Base-by-base conservation (phyloP, 2,888 invertebrate species). In the Oxystoma pomonae region DNA sequence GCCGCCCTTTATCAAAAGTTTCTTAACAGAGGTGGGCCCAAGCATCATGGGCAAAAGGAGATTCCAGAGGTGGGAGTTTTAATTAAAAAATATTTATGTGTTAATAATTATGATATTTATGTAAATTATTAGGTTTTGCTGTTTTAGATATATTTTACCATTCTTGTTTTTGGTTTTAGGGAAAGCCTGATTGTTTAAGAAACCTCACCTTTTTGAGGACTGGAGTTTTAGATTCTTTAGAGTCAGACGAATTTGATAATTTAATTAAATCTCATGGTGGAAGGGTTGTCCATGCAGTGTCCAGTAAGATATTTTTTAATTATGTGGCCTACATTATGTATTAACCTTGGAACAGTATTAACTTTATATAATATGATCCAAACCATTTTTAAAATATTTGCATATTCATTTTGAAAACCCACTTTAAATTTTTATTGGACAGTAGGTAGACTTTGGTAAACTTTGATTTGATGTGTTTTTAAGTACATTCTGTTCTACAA, bases 151-250 rank as follows among this genome's bases (percentile, higher is more conserved):
- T 12, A 52, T 20, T 55, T 16, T 7, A 35, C 35, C 12, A 7
- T 60, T 57, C 18, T 22, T 9, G 19, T 12, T 50, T 60, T 62
- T 63, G 68, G 65, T 74, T 78, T 21, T 68, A 90, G 88, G 92
- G 92, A 22, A 83, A 86, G 59, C 85, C 87, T 16, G 83, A 88
- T 74, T 93, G 93, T 75, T 80, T 94, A 1, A 84, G 84, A 59
- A 87, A 90, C 60, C 80, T 87, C 61, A 87, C 86, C 2, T 92
- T 94, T 74, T 77, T 93, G 2, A 80, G 94, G 59, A 96, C 95
- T 51, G 97, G 96, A 35, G 90, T 96, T 1, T 81, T 95, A 56
- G 95, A 96, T 74, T 94, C 94, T 16, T 82, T 96, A 69, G 94
- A 94, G 72, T 84, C 91, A 16, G 92, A 94, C 2, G 94, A 94